phyloP scores from a whole-genome alignment of 2,113 vertebrate species.

The Eublepharis macularius region DNA sequence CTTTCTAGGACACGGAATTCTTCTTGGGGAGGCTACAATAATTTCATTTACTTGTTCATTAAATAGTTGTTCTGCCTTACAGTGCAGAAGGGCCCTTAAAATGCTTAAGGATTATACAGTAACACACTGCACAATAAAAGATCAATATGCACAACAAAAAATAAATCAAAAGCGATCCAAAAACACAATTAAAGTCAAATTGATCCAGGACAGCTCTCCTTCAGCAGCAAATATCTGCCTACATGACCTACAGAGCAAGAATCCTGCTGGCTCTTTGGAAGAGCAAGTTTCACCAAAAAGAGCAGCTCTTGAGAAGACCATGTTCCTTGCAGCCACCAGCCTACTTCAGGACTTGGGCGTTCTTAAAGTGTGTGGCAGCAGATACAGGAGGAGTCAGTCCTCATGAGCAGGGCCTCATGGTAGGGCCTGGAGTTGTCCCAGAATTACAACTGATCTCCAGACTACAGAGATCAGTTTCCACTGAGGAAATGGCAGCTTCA shows the following conservation, averaged over 20 bases:
- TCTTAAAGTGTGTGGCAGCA: too few relatives aligned
- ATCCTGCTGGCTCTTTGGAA: too few relatives aligned
- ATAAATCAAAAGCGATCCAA: background rate
- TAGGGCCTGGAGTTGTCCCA: too few relatives aligned
- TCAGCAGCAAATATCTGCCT: background rate
- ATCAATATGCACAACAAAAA: background rate
- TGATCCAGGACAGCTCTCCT: background rate
- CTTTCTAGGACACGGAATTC: background rate
- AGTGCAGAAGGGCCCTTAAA: background rate
- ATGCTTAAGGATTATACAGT: background rate
- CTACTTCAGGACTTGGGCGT: background rate
- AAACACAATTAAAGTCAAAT: too few relatives aligned
- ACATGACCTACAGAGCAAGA: background rate
- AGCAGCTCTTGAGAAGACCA: background rate
- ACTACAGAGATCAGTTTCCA: too few relatives aligned
- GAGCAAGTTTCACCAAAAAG: background rate
- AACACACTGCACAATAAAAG: background rate
- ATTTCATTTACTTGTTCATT: too few relatives aligned
- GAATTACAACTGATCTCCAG: too few relatives aligned
- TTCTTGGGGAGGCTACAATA: too few relatives aligned
- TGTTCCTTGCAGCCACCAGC: background rate
- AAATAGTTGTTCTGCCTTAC: too few relatives aligned
- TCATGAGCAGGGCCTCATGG: background rate
- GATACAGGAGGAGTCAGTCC: background rate
- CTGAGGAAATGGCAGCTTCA: too few relatives aligned